Evolutionary conservation across 2,888 invertebrate species (phyloP).

Genomic region (Syrphus vitripennis): DNA sequence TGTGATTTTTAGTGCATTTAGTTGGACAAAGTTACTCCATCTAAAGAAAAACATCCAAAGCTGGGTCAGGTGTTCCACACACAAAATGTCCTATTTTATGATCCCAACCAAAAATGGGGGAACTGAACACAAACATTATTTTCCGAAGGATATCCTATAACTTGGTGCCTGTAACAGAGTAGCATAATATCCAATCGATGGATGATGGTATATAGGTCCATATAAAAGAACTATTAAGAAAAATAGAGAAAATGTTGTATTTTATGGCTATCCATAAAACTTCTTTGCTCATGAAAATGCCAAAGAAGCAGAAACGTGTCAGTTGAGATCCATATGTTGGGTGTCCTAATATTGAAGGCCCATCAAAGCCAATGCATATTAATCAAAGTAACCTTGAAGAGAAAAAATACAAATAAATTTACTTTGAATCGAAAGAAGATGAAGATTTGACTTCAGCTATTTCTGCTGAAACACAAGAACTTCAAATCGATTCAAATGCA

Average conservation of each 20-base stretch:
- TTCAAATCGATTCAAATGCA: too few relatives aligned
- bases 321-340: not conserved
- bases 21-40: conserved; percentile 53
- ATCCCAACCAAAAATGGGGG: not conserved
- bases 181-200: conserved; percentile 34
- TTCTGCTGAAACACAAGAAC: too few relatives aligned
- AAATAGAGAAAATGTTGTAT: conserved; percentile 55
- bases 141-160: not conserved
- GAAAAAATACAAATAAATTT: not conserved
- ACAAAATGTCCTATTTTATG: conserved; percentile 64
- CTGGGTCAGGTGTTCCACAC: conserved; percentile 56
- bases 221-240: conserved; percentile 42
- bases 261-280: conserved; percentile 61
- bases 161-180: not conserved
- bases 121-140: not conserved
- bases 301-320: conserved; percentile 25
- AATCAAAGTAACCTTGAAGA: conserved; percentile 50
- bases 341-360: conserved; percentile 7
- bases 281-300: conserved; percentile 15
- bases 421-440: not conserved
- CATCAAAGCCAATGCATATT: conserved; percentile 21
- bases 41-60: conserved; percentile 13
- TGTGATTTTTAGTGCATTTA: conserved; percentile 68
- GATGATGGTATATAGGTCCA: not conserved
- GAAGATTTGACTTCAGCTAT: too few relatives aligned